phyloP scores from a whole-genome alignment of 2,113 vertebrate species.

The Pyxicephalus adspersus region DNA sequence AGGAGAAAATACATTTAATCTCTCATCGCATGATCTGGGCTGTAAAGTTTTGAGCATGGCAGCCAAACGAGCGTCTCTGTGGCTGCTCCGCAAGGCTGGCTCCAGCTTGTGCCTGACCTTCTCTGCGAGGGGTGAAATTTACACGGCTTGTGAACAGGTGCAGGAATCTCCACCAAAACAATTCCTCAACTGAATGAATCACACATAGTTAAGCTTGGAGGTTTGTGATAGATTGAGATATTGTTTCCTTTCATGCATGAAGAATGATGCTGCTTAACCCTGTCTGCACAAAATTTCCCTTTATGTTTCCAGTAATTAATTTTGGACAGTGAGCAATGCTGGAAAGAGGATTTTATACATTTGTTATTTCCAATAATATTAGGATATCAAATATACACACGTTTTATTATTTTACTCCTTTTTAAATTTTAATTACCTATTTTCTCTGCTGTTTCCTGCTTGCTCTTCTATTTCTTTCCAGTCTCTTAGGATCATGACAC shows the following conservation, averaged over 20 bases:
- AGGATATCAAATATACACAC: too few relatives aligned
- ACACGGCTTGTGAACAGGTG: constrained; percentile 6
- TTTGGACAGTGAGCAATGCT: not conserved
- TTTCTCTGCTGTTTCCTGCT: too few relatives aligned
- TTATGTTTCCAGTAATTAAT: too few relatives aligned
- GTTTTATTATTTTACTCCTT: too few relatives aligned
- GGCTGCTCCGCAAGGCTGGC: not conserved
- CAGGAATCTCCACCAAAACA: not conserved
- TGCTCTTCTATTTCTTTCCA: too few relatives aligned
- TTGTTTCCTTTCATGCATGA: not conserved
- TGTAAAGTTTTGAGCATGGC: not conserved
- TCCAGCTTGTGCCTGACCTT: not conserved
- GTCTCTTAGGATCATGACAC: too few relatives aligned
- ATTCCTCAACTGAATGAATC: not conserved
- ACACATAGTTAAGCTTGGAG: constrained; percentile 3
- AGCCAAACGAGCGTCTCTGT: not conserved
- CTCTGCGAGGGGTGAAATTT: not conserved
- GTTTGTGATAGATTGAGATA: not conserved
- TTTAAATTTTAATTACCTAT: too few relatives aligned
- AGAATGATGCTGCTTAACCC: not conserved
- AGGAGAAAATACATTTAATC: not conserved
- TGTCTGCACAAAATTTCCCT: not conserved
- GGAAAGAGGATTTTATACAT: too few relatives aligned
- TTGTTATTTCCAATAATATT: too few relatives aligned
- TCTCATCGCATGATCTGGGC: constrained; percentile 3